Base-by-base conservation (phyloP, 2,888 invertebrate genomes). In the Cephus spinipes region DNA sequence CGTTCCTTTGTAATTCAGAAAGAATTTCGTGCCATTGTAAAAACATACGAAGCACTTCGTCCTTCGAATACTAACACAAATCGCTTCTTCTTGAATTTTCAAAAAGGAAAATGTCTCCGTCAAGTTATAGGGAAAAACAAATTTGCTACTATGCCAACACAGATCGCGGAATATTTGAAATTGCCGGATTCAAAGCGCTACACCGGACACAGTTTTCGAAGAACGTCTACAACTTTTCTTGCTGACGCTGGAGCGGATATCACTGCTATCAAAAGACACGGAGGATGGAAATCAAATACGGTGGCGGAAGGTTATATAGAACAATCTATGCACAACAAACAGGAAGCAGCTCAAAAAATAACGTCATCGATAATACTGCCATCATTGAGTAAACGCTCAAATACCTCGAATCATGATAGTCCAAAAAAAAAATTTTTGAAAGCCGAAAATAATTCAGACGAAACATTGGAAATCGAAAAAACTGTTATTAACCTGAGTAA, bases 271-370 rank as follows among this genome's bases (percentile, higher is more conserved):
- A 85, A 84, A 74, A 79, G 81, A 33, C 84, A 84, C 73, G 82
- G 80, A 76, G 82, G 82, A 32, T 81, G 84, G 82, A 80, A 77
- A 74, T 82, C 80, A 6, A 80, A 73, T 36, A 74, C 77, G 31
- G 78, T 83, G n/a, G 84, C 83, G 68, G 84, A 85, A 81, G 79
- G 83, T 2, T 83, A 84, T 75, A 80, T 82, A 32, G 80, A 83
- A n/a, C 79, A 83, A 23, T 83, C 79, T 69, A 69, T 69, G 30
- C 11, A 30, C n/a, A 30, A 69, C 30, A 69, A 69, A 69, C 15
- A 30, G 11, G 11, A 69, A 23, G 30, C 55, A 15, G 76, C 69
- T 4, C 76, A 76, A 76, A 34, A 76, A 36, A 76, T 76, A 76
- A 69, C 71, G 23, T 69, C 76, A 15, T 31, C 30, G 36, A 71